Evolutionary conservation across 30 jellyfish, hydroid and myxozoan genomes (phyloP).

Genomic region (Pseudorhiza aurosa): DNA sequence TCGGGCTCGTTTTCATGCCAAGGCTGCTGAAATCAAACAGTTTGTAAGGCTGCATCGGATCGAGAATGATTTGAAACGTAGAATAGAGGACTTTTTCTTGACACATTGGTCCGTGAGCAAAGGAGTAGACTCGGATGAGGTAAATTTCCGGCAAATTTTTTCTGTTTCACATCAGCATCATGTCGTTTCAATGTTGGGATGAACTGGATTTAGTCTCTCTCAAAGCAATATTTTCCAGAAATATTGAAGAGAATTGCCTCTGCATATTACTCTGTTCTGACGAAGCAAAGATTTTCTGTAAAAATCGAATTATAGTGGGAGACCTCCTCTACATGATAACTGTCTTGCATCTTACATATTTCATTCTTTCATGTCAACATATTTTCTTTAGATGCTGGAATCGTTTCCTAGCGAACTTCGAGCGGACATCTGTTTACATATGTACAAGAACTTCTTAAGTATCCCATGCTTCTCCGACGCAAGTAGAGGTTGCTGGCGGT

Average conservation of each 20-base stretch:
- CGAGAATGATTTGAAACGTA: slow-evolving; percentile 85
- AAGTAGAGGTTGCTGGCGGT: slow-evolving; percentile 86
- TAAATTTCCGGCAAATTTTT: no score
- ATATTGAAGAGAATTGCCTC: no score
- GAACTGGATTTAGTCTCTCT: no score
- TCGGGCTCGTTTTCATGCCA: slow-evolving; percentile 93
- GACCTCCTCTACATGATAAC: not conserved
- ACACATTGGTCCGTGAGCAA: slow-evolving; percentile 95
- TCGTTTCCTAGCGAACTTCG: slow-evolving; percentile 89
- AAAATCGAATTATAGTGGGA: not conserved
- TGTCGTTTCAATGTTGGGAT: no score
- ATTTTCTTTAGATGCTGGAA: slow-evolving; percentile 75
- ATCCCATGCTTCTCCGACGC: slow-evolving; percentile 74
- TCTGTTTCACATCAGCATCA: no score
- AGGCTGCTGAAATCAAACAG: slow-evolving; percentile 87
- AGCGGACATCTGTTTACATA: slow-evolving; percentile 88
- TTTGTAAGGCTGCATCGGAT: slow-evolving; percentile 89
- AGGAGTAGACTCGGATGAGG: slow-evolving; percentile 98
- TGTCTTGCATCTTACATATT: not conserved
- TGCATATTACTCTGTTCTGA: no score
- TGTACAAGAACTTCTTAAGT: slow-evolving; percentile 70
- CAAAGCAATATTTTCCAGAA: no score
- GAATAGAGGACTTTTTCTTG: slow-evolving; percentile 86
- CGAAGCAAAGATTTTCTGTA: no score
- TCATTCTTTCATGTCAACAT: not conserved